A percentile compares a stretch with the other conserved stretches of the same genome.
Evolutionary conservation across 2,888 invertebrate genomes (phyloP).

Genomic region (Coecobrya sp.): DNA sequence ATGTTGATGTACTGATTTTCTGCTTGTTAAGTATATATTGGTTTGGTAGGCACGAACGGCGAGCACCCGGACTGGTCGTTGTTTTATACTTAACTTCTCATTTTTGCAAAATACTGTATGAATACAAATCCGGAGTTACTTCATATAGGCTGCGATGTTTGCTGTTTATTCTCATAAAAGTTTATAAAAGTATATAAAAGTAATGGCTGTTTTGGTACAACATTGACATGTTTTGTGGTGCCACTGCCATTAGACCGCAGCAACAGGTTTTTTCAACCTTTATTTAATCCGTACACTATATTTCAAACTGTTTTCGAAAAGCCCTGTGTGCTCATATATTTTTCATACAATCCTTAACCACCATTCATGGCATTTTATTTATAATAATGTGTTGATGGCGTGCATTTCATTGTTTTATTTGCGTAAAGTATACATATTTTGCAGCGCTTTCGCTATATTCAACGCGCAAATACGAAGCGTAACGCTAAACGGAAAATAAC

Average conservation of each 20-base stretch:
- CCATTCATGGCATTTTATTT: neutral
- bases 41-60: too few species aligned
- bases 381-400: neutral
- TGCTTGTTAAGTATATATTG: too few species aligned
- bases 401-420: too few species aligned
- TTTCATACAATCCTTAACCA: neutral
- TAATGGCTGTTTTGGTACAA: conserved; percentile 4
- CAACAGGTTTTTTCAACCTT: conserved; percentile 34
- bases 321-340: neutral
- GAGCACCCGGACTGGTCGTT: too few species aligned
- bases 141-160: neutral
- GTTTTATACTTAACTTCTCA: too few species aligned
- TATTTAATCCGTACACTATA: conserved; percentile 22
- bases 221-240: conserved; percentile 2
- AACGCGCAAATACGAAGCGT: too few species aligned
- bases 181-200: neutral
- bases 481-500: too few species aligned
- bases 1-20: too few species aligned
- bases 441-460: too few species aligned
- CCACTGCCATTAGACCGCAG: neutral
- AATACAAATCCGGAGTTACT: neutral
- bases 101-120: neutral
- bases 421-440: too few species aligned
- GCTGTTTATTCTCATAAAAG: neutral
- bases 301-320: neutral